A percentile compares a stretch with the other conserved stretches of the same genome.
These are phyloP conservation scores for Crossocerus cetratus DNA, from an alignment of 2,888 invertebrate species.

Conservation along the genomic window DNA sequence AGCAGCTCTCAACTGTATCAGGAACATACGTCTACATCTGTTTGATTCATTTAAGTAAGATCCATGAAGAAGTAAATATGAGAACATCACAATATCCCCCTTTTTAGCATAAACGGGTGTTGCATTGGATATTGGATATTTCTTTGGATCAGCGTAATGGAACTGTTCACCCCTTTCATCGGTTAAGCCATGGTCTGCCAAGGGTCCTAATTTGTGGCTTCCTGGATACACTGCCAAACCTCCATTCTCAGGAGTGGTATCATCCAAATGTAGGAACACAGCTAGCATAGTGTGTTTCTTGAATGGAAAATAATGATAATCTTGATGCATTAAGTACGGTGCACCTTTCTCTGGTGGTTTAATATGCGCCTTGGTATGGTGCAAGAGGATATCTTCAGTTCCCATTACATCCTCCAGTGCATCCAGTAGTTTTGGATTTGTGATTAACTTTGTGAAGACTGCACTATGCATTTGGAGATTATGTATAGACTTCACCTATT, in stretches of 20 bases:
- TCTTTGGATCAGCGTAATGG: slow-evolving; percentile 78
- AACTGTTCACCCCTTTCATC: slow-evolving; percentile 75
- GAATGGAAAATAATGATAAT: slow-evolving; percentile 81
- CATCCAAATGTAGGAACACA: slow-evolving; percentile 80
- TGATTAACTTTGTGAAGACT: slow-evolving; percentile 78
- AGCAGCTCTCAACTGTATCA: slow-evolving; percentile 79
- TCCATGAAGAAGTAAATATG: slow-evolving; percentile 80
- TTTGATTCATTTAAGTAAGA: slow-evolving; percentile 79
- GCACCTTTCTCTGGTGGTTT: slow-evolving; percentile 81
- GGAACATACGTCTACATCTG: slow-evolving; percentile 79
- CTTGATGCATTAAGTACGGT: slow-evolving; percentile 81
- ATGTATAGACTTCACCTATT: slow-evolving; percentile 81
- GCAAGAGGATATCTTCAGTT: slow-evolving; percentile 79
- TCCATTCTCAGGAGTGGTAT: slow-evolving; percentile 80
- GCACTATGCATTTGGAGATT: slow-evolving; percentile 80
- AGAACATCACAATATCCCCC: slow-evolving; percentile 81
- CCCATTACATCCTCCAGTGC: slow-evolving; percentile 79
- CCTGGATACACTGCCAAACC: slow-evolving; percentile 81
- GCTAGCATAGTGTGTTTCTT: slow-evolving; percentile 80
- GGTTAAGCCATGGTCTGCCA: slow-evolving; percentile 78
- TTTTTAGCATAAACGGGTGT: slow-evolving; percentile 78
- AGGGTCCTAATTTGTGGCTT: slow-evolving; percentile 80
- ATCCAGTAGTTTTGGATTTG: slow-evolving; percentile 78
- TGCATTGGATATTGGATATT: slow-evolving; percentile 77
- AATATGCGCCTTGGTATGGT: slow-evolving; percentile 81